Base-by-base conservation (phyloP, 2,113 vertebrate genomes). In the Pseudopipra pipra region DNA sequence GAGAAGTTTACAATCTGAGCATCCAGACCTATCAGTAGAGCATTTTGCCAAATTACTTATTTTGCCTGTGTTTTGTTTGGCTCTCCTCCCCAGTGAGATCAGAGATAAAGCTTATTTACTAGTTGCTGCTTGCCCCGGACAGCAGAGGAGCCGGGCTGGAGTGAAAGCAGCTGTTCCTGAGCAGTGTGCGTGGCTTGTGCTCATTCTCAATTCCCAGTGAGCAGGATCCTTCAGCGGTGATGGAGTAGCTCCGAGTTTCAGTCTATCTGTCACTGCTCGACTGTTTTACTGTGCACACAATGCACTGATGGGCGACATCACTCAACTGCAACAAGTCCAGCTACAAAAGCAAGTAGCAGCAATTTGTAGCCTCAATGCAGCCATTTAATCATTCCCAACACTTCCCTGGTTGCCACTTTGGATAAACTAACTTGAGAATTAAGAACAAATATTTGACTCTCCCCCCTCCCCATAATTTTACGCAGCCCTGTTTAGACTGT, bases 201-300 rank as follows among this genome's bases (percentile, higher is more conserved):
- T 97, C 94, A 94, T 96, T 97, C 96, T 82, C 93, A 97, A 97
- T 97, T 97, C 97, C 97, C 97, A 90, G 95, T 46, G 85, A 98
- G 97, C 96, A 89, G 95, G 96, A 96, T 97, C 95, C 89, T 95
- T 97, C 97, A 93, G 90, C 25, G 1, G 95, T 98, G 98, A 98
- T 98, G 87, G 97, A 98, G 97, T 96, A 95, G 97, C 93, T 96
- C 89, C 8, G 96, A 96, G 87, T 97, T 97, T 97, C 97, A 96
- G 97, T 98, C 98, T 96, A 97, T 98, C 98, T 97, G 97, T 98
- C 97, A 97, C 97, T 98, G 97, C 98, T 98, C 97, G 98, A 97
- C 97, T 98, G 98, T 98, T 97, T 97, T 98, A 98, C 98, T 98
- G 97, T 98, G 98, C 97, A 97, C 98, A 98, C 98, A 98, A 97